Base-by-base conservation (phyloP, 2,797 vertebrate genomes). In the Halcyon leucocephala region DNA sequence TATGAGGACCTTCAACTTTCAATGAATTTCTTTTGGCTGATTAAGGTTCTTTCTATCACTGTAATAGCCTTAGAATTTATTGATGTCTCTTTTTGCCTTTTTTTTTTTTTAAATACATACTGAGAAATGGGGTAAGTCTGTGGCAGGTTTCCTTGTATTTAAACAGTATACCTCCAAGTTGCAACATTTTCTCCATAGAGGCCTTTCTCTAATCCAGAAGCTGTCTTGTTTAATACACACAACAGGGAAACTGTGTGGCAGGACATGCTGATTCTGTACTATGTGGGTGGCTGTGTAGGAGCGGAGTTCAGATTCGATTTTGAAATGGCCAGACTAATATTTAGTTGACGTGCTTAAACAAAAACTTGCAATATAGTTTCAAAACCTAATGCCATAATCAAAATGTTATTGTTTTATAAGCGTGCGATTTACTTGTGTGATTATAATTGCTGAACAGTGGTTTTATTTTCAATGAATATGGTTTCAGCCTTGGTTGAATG, bases 161-260 rank as follows among this genome's bases (percentile, higher is more conserved):
- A 21, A 64, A 65, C 25, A 1, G 0, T n/a, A 26, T 79, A 81
- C 1, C 4, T 8, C 10, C 11, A 76, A 14, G 8, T 44, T 37
- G 7, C 29, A 29, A 7, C 17, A 3, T 79, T 39, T 82, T 88
- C 41, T 44, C 61, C 17, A 35, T 44, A 10, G 35, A 73, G 70
- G 7, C 19, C 11, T 76, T 65, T 72, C 52, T 37, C 4, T 72
- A 20, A 29, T 52, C 15, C 8, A 60, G 77, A 44, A 83, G 19
- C 22, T 2, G 6, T 71, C 22, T 16, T 44, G 33, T 61, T 81
- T 69, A 65, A 12, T 54, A 14, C 6, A 5, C 0, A 1, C 46
- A 51, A 12, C 31, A 26, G 35, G 31, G 52, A 19, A 55, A 25
- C 46, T 57, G 13, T 80, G 81, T 80, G 84, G 35, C 57, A 72